Percentiles rank a stretch among this genome's conserved stretches.
Conservation (phyloP, 2,797 vertebrate species). For the Graptemys geographica region DNA sequence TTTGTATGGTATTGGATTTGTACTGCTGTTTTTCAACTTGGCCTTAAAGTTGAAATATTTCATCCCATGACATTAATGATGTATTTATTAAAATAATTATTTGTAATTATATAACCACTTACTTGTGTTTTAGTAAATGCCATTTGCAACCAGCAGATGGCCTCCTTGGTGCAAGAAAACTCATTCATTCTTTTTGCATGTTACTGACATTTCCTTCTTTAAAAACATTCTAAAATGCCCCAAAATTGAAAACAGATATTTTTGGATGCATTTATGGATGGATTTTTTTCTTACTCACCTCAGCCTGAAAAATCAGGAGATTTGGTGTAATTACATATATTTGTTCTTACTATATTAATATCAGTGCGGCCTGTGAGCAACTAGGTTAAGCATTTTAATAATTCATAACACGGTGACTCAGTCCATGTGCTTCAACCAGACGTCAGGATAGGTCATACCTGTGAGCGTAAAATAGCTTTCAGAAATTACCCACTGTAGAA, state of each 20-base stretch:
- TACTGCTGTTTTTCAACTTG: background rate
- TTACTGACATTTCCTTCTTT: background rate
- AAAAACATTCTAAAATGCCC: background rate
- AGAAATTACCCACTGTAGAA: background rate
- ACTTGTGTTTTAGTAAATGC: background rate
- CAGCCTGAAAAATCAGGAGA: background rate
- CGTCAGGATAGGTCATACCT: background rate
- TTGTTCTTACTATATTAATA: background rate
- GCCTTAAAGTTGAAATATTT: slow-evolving; percentile 12
- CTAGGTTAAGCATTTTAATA: background rate
- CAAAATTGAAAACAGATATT: background rate
- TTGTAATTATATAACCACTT: background rate
- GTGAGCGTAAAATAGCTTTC: background rate
- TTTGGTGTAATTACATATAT: background rate
- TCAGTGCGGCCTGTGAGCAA: background rate
- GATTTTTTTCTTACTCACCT: background rate
- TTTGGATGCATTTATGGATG: background rate
- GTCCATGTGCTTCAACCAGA: background rate
- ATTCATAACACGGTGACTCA: background rate
- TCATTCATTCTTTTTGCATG: background rate
- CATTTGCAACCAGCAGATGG: background rate
- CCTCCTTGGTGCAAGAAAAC: background rate
- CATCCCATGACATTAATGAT: background rate
- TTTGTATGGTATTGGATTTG: background rate
- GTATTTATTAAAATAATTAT: background rate